Percentiles rank a stretch among this genome's conserved stretches.
Evolutionary conservation across 2,888 invertebrate genomes (phyloP).

Genomic region (Hirtodrosophila duncani): DNA sequence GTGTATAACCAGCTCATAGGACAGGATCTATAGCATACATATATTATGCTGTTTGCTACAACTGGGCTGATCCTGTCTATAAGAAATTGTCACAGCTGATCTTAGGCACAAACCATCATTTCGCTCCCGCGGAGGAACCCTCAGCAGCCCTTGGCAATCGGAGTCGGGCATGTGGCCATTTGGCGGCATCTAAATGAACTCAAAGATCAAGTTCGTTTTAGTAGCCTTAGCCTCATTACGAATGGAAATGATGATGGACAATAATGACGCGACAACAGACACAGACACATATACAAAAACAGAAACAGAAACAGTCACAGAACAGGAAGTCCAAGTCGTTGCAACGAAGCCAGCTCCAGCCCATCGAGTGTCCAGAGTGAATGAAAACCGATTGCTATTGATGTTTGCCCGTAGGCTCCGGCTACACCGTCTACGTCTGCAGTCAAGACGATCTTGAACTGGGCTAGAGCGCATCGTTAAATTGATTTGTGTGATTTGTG

Average conservation of each 20-base stretch:
- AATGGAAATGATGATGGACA: conserved; percentile 76
- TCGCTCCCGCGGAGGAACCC: conserved; percentile 2
- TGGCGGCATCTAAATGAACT: conserved; percentile 74
- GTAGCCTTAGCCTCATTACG: conserved; percentile 72
- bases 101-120: conserved; percentile 21
- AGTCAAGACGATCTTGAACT: conserved; percentile 57
- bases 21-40: too few species aligned
- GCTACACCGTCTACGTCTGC: too few species aligned
- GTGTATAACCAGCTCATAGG: too few species aligned
- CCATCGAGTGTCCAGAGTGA: conserved; percentile 19
- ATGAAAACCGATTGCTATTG: conserved; percentile 23
- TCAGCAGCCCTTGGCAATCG: neutral
- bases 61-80: too few species aligned
- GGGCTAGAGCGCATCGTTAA: conserved; percentile 69
- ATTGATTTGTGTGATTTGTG: conserved; percentile 67
- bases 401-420: too few species aligned
- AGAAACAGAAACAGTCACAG: too few species aligned
- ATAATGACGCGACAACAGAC: conserved; percentile 77
- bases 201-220: conserved; percentile 67
- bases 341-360: conserved; percentile 15
- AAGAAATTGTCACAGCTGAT: too few species aligned
- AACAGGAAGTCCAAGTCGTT: conserved; percentile 71
- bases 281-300: too few species aligned
- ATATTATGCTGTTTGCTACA: too few species aligned
- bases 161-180: too few species aligned